These are phyloP conservation scores for Ptychoptera albimana DNA, from an alignment of 2,888 invertebrate species.

Conservation along the genomic window DNA sequence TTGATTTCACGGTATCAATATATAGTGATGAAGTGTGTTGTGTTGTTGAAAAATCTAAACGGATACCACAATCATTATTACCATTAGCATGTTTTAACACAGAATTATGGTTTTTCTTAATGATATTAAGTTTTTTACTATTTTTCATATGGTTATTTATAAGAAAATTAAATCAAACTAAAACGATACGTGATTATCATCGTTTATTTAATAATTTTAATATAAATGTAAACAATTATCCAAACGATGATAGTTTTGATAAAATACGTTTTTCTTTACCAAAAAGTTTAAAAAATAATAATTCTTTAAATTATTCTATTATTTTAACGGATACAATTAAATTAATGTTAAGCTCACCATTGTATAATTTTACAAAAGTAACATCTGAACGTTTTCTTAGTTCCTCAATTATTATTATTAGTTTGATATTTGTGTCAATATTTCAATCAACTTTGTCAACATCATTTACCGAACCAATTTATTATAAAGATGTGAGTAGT, in stretches of 20 bases:
- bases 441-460: conserved; percentile 31
- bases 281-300: not conserved
- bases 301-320: conserved; percentile 9
- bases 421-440: conserved; percentile 28
- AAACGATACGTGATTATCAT: conserved; percentile 1
- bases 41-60: conserved; percentile 26
- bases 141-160: conserved; percentile 20
- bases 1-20: conserved; percentile 26
- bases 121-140: conserved; percentile 16
- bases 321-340: conserved; percentile 25
- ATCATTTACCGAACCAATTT: conserved; percentile 26
- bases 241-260: not conserved
- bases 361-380: conserved; percentile 23
- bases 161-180: conserved; percentile 6
- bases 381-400: conserved; percentile 26
- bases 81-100: conserved; percentile 24
- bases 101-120: conserved; percentile 25
- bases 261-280: not conserved
- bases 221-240: not conserved
- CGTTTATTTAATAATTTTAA: conserved; percentile 2
- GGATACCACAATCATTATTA: conserved; percentile 26
- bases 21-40: conserved; percentile 29
- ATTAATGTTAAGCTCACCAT: conserved; percentile 23
- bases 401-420: conserved; percentile 24
- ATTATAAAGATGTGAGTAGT: conserved; percentile 27